These are phyloP conservation scores for Lepidocolaptes lacrymiger DNA, from an alignment of 2,797 vertebrate genomes.

Conservation along the genomic window DNA sequence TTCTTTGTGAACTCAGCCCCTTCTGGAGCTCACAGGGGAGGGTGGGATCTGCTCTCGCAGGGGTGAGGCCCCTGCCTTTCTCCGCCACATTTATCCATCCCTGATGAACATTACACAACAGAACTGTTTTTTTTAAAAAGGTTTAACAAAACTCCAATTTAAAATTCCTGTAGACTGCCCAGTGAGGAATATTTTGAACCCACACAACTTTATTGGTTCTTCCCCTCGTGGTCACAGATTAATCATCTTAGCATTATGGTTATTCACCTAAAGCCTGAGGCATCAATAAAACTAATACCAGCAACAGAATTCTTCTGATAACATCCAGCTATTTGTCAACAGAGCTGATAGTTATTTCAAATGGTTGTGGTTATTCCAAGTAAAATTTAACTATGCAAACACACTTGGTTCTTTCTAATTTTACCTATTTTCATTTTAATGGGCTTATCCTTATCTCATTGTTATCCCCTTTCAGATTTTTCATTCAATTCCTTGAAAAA, in stretches of 20 bases:
- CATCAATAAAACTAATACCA: background rate
- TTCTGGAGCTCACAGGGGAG: background rate
- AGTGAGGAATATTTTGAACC: background rate
- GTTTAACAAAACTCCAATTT: background rate
- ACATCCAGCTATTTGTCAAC: background rate
- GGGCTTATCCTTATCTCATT: background rate
- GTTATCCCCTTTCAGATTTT: background rate
- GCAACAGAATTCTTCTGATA: background rate
- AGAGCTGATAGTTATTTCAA: background rate
- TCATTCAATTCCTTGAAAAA: background rate
- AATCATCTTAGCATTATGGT: background rate
- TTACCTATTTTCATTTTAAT: background rate
- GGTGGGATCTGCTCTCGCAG: rapidly evolving
- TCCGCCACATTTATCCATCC: rapidly evolving
- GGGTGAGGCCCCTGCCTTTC: background rate
- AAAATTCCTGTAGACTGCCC: background rate
- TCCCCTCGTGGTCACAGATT: background rate
- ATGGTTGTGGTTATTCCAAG: background rate
- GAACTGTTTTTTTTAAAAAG: background rate
- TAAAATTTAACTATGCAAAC: background rate
- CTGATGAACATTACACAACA: rapidly evolving
- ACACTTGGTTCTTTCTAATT: background rate
- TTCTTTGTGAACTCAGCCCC: background rate
- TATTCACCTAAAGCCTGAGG: background rate
- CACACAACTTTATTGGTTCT: background rate